Evolutionary conservation across 2,888 invertebrate species (phyloP), one percentile per base, ranked within the genome.

Genomic region (Eupithecia tripunctaria): DNA sequence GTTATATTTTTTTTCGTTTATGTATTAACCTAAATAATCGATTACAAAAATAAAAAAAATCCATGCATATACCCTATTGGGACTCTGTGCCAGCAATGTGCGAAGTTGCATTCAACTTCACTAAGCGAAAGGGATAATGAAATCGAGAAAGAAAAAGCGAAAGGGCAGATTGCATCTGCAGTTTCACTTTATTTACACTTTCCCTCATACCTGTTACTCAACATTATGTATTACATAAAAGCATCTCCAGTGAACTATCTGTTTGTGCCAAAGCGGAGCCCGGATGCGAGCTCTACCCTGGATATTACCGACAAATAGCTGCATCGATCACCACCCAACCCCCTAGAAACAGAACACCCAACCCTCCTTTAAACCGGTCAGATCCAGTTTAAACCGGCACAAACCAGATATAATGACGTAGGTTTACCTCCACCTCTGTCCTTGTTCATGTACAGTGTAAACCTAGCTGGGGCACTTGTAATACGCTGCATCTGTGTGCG

Each of bases 131-230:
- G n/a, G n/a, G n/a, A n/a, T n/a, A n/a, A n/a, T n/a, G n/a, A n/a
- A n/a, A n/a, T n/a, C n/a, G n/a, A n/a, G n/a, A n/a, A n/a, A n/a
- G n/a, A n/a, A n/a, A n/a, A n/a, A n/a, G n/a, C n/a, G n/a, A n/a
- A n/a, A n/a, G n/a, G n/a, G n/a, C n/a, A n/a, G n/a, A 21, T 51
- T 21, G 12, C 21, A 51, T 21, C 51, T 21, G 0, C 51, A 21
- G 36, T 8, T 14, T 51, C 60, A 62, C 10, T 12, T 32, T 62
- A 15, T n/a, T 62, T 62, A 51, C 32, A 62, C 62, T 62, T 62
- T 62, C 62, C 27, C n/a, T n/a, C 18, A 29, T 32, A 62, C 62
- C 60, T 60, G 60, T 60, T 60, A 62, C 62, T 62, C 36, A 32
- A 8, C 2, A 14, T 15, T 27, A n/a, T 27, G 14, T n/a, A 10